These are phyloP conservation scores for Dromius quadrimaculatus DNA, from an alignment of 2,888 invertebrate species.

Conservation along the genomic window DNA sequence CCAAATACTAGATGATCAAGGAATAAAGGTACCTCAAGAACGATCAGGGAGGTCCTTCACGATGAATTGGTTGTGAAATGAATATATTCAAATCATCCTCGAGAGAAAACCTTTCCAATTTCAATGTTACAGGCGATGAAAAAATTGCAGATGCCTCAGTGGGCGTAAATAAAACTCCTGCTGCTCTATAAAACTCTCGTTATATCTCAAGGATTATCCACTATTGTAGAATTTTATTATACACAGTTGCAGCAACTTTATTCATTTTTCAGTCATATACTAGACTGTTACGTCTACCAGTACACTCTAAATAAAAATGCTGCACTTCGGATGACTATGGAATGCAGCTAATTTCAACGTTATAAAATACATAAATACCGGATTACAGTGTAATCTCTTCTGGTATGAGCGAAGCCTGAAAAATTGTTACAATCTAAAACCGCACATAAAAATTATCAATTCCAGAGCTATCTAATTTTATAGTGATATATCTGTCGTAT, in stretches of 20 bases:
- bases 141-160: neutral
- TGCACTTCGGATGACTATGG: slow-evolving; percentile 5
- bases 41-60: too few species aligned
- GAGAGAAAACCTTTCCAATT: too few species aligned
- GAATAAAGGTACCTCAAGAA: too few species aligned
- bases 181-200: slow-evolving; percentile 14
- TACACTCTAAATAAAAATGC: slow-evolving; percentile 25
- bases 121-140: too few species aligned
- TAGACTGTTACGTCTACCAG: slow-evolving; percentile 10
- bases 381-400: slow-evolving; percentile 28
- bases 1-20: too few species aligned
- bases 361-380: slow-evolving; percentile 4
- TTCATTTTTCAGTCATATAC: slow-evolving; percentile 1
- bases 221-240: slow-evolving; percentile 22
- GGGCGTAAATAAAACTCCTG: neutral
- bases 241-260: slow-evolving; percentile 1
- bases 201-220: slow-evolving; percentile 13
- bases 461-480: slow-evolving; percentile 15
- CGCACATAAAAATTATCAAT: neutral
- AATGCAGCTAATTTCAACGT: slow-evolving; percentile 20
- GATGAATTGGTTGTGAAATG: too few species aligned
- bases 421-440: slow-evolving; percentile 16
- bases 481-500: slow-evolving; percentile 13
- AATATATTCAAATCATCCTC: too few species aligned
- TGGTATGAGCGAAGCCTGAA: slow-evolving; percentile 5